These are phyloP conservation scores for Elanoides forficatus DNA, from an alignment of 2,113 vertebrate genomes.

Conservation along the genomic window DNA sequence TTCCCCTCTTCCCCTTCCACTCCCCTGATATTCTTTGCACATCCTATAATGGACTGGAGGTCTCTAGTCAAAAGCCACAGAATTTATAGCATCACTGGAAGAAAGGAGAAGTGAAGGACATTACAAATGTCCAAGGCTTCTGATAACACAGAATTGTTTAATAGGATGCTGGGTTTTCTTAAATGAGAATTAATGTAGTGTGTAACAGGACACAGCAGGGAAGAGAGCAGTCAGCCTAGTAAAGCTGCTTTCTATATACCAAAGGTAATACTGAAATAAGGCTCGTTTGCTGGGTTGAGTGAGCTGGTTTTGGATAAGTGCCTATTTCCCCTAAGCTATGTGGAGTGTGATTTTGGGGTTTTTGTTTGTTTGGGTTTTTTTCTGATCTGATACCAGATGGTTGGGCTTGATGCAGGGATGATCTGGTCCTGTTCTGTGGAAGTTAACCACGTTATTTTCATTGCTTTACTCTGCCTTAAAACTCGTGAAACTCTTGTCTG, in stretches of 20 bases:
- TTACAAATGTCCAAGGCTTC: neutral
- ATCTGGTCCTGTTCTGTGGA: neutral
- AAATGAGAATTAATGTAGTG: neutral
- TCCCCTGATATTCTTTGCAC: neutral
- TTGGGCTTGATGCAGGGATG: neutral
- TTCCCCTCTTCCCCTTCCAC: neutral
- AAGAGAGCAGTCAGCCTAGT: neutral
- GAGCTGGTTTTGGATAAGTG: neutral
- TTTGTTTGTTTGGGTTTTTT: neutral
- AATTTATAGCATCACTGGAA: neutral
- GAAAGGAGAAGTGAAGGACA: neutral
- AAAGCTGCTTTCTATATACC: neutral
- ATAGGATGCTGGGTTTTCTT: neutral
- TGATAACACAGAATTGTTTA: neutral
- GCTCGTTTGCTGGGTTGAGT: neutral
- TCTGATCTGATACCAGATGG: neutral
- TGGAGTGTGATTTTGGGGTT: neutral
- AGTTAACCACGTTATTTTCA: neutral
- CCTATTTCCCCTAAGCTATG: neutral
- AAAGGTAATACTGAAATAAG: neutral
- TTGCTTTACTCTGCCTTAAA: neutral
- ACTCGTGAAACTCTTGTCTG: neutral
- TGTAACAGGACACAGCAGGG: neutral
- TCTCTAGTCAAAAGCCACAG: neutral
- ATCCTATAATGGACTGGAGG: fast-evolving